These are phyloP conservation scores for Galaxea fascicularis DNA, from an alignment of 92 coral and sea anemone genomes.

Conservation along the genomic window DNA sequence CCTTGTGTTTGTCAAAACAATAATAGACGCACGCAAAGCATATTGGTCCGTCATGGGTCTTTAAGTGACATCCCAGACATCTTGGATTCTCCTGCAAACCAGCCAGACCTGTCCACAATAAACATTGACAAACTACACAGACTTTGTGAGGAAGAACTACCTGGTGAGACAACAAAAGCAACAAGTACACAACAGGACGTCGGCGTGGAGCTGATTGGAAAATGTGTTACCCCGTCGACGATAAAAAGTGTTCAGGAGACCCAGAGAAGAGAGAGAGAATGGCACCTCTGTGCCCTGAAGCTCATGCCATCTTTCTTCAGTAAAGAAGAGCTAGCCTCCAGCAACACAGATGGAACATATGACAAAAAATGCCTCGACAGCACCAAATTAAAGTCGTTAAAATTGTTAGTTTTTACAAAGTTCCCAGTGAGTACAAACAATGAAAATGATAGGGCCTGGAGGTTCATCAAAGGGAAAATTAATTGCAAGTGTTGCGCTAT, in stretches of 20 bases:
- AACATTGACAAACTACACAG: too few relatives aligned
- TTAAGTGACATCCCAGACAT: too few relatives aligned
- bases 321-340: constrained; percentile 5
- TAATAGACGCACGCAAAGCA: too few relatives aligned
- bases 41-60: too few relatives aligned
- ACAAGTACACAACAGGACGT: too few relatives aligned
- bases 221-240: too few relatives aligned
- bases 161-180: too few relatives aligned
- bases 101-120: too few relatives aligned
- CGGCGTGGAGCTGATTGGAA: too few relatives aligned
- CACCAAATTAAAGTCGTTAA: constrained; percentile 14
- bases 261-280: constrained; percentile 5
- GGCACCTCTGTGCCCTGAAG: constrained; percentile 24
- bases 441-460: constrained; percentile 19
- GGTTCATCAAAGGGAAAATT: constrained; percentile 7
- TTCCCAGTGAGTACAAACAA: background rate
- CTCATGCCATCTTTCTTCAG: constrained; percentile 14
- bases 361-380: constrained; percentile 23
- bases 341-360: constrained; percentile 23
- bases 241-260: background rate
- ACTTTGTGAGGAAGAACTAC: too few relatives aligned
- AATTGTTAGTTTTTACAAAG: constrained; percentile 21
- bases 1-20: too few relatives aligned
- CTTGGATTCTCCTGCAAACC: too few relatives aligned
- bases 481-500: constrained; percentile 7